These are phyloP conservation scores for Gadopsis bispinosus DNA, from an alignment of 2,797 vertebrate genomes.

Conservation along the genomic window DNA sequence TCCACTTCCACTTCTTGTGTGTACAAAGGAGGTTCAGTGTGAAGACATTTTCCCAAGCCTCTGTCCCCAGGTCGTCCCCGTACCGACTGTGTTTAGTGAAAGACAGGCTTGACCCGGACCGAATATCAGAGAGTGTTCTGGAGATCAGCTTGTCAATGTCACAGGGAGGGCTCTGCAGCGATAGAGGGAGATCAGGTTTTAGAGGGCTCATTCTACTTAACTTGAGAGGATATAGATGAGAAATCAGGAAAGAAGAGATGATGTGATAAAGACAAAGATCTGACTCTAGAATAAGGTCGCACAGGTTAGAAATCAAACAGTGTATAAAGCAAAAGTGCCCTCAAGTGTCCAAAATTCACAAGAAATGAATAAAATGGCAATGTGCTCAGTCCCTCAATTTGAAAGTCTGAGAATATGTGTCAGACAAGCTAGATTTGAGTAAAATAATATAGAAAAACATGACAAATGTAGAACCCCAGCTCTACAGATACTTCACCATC, in stretches of 20 bases:
- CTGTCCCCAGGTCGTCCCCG: conserved; percentile 88
- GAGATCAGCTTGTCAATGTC: conserved; percentile 87
- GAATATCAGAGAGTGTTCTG: conserved; percentile 87
- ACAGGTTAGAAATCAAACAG: not conserved
- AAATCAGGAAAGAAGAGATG: not conserved
- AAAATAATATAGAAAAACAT: not conserved
- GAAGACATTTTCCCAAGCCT: conserved; percentile 90
- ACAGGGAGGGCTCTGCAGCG: conserved; percentile 86
- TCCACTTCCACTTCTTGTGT: conserved; percentile 93
- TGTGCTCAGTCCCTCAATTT: not conserved
- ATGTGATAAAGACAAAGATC: conserved; percentile 3
- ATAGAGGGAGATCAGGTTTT: conserved; percentile 33
- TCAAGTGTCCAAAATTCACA: not conserved
- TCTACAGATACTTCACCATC: conserved; percentile 84
- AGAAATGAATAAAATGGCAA: too few species aligned
- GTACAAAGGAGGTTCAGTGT: conserved; percentile 91
- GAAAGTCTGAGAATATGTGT: not conserved
- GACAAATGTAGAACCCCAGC: not conserved
- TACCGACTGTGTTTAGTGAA: conserved; percentile 86
- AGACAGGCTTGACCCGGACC: conserved; percentile 83
- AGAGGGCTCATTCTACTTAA: not conserved
- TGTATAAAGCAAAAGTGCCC: fast-evolving
- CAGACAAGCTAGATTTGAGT: not conserved
- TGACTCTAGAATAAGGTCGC: not conserved
- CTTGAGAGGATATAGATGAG: not conserved